Evolutionary conservation across 2,797 vertebrate species (phyloP), one percentile per base, ranked within the genome.

Genomic region (Nasua narica): DNA sequence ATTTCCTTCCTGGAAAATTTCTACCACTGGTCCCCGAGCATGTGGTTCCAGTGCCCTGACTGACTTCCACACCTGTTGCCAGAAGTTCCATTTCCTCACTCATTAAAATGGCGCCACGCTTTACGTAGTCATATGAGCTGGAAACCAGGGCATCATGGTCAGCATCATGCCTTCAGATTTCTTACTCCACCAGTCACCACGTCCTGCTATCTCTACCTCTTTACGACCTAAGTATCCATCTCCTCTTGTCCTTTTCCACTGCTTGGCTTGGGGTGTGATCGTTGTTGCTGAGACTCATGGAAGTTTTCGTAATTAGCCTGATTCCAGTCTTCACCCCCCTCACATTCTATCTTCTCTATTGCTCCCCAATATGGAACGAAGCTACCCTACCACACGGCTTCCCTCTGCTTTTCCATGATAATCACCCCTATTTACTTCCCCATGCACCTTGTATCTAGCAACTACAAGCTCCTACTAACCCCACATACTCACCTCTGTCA

Each of bases 291-390:
- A 87, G 79, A 83, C 83, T 54, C 72, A 37, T 8, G 69, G 78
- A n/a, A 79, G 90, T 25, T 69, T 74, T 92, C 52, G 9, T 25
- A 46, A 56, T 32, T 15, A 88, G 88, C 35, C 81, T 69, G 67
- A 48, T 16, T 70, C 32, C 50, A 74, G 69, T 25, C 65, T 52
- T 58, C 16, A 58, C 14, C 7, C 8, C 8, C 15, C 40, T 87
- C n/a, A 19, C 18, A 35, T 35, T 35, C 19, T 32, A 79, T 32
- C 69, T 94, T 87, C 25, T 52, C 0, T 54, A 43, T 50, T 40
- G 23, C 29, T 95, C 15, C 54, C 72, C 14, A 8, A 46, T 29
- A 25, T 1, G 12, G 40, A 92, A 65, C 7, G 10, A 65, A 50
- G 14, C 58, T 56, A 18, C 43, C 48, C n/a, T 77, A 72, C 6